Evolutionary conservation across 2,797 vertebrate genomes (phyloP).

Genomic region (Dendrocincla tyrannina): DNA sequence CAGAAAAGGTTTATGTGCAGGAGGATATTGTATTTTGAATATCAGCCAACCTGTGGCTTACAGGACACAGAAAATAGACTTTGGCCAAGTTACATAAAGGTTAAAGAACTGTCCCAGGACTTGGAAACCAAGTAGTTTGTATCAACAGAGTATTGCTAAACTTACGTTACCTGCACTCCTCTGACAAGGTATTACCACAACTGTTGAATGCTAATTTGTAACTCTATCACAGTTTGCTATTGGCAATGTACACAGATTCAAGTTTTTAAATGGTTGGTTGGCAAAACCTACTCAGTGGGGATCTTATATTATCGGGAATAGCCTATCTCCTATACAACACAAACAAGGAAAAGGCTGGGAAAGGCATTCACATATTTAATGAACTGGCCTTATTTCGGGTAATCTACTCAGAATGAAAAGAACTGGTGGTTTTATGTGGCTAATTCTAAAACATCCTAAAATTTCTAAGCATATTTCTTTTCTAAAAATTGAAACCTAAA

Average conservation of each 20-base stretch:
- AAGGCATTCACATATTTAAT: neutral
- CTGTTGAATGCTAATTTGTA: neutral
- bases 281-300: neutral
- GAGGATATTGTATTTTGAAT: neutral
- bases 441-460: neutral
- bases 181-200: neutral
- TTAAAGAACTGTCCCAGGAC: neutral
- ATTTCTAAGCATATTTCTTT: neutral
- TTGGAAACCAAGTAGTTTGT: neutral
- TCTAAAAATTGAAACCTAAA: neutral
- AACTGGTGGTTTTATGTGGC: accelerated
- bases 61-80: neutral
- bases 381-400: neutral
- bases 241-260: neutral
- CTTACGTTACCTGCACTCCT: accelerated
- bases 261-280: neutral
- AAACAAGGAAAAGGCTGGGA: neutral
- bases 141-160: neutral
- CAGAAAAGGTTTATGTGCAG: neutral
- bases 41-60: neutral
- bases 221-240: neutral
- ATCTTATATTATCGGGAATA: neutral
- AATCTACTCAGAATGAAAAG: neutral
- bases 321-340: neutral
- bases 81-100: neutral